phyloP scores from a whole-genome alignment of 2,888 invertebrate species.

The Brachypalpus laphriformis region DNA sequence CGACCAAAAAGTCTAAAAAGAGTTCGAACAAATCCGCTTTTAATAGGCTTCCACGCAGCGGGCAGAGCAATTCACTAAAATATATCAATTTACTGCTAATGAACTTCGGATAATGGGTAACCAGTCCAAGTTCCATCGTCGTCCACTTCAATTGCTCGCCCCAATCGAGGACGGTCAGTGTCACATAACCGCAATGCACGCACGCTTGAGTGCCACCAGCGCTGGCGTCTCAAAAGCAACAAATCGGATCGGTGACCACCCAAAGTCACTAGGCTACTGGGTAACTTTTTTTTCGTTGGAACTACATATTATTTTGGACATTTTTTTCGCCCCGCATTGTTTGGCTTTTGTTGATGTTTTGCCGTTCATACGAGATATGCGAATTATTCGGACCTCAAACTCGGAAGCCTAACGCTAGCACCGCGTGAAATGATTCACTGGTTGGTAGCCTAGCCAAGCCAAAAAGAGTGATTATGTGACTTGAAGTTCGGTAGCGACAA shows the following conservation, averaged over 20 bases:
- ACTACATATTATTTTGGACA: conserved; percentile 14
- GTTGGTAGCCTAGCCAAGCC: too few relatives aligned
- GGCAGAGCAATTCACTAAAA: background rate
- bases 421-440: conserved; percentile 18
- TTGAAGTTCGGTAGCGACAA: conserved; percentile 11
- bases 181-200: conserved; percentile 50
- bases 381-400: conserved; percentile 3
- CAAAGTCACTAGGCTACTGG: conserved; percentile 69
- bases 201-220: conserved; percentile 29
- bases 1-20: background rate
- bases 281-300: conserved; percentile 6
- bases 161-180: conserved; percentile 69
- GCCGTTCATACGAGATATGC: background rate
- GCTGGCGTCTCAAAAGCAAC: background rate
- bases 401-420: background rate
- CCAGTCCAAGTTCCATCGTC: conserved; percentile 13
- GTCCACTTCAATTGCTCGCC: conserved; percentile 24
- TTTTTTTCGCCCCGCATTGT: conserved; percentile 3
- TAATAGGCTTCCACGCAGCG: conserved; percentile 3
- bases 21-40: background rate
- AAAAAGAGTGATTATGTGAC: conserved; percentile 5
- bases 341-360: background rate
- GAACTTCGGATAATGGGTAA: conserved; percentile 43
- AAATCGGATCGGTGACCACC: conserved; percentile 54
- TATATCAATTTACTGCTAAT: conserved; percentile 53